Evolutionary conservation across 2,888 invertebrate genomes (phyloP).

Genomic region (Baccha elongata): DNA sequence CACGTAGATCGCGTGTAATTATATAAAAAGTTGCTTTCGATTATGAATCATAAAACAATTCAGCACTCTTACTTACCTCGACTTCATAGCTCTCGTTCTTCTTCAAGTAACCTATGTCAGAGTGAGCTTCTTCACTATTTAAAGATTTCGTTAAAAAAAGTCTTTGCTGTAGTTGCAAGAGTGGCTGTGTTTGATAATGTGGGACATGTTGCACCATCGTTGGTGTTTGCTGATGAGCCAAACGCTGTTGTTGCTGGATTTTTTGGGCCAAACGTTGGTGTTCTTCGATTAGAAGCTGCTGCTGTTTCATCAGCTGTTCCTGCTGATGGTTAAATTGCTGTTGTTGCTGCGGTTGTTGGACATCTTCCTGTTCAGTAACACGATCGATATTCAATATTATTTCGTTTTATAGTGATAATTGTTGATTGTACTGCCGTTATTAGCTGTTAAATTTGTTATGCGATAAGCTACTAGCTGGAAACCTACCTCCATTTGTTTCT

Average conservation of each 20-base stretch:
- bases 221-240: neutral
- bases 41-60: too few species aligned
- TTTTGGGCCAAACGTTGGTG: slow-evolving; percentile 47
- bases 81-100: slow-evolving; percentile 74
- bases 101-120: slow-evolving; percentile 72
- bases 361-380: slow-evolving; percentile 83
- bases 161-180: slow-evolving; percentile 34
- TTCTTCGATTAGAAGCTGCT: slow-evolving; percentile 41
- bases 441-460: slow-evolving; percentile 67
- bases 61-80: too few species aligned
- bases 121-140: slow-evolving; percentile 72
- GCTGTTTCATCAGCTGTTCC: slow-evolving; percentile 57
- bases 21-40: too few species aligned
- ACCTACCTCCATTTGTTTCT: slow-evolving; percentile 61
- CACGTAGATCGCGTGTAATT: too few species aligned
- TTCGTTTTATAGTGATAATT: slow-evolving; percentile 84
- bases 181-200: slow-evolving; percentile 29
- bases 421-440: slow-evolving; percentile 68
- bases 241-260: slow-evolving; percentile 35
- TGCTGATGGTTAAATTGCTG: slow-evolving; percentile 57
- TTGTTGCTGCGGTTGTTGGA: slow-evolving; percentile 74
- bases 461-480: slow-evolving; percentile 58
- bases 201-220: slow-evolving; percentile 20
- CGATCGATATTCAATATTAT: slow-evolving; percentile 86
- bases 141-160: slow-evolving; percentile 49